Conservation (phyloP, 2,797 vertebrate species). For the Epinephelus malabaricus region DNA sequence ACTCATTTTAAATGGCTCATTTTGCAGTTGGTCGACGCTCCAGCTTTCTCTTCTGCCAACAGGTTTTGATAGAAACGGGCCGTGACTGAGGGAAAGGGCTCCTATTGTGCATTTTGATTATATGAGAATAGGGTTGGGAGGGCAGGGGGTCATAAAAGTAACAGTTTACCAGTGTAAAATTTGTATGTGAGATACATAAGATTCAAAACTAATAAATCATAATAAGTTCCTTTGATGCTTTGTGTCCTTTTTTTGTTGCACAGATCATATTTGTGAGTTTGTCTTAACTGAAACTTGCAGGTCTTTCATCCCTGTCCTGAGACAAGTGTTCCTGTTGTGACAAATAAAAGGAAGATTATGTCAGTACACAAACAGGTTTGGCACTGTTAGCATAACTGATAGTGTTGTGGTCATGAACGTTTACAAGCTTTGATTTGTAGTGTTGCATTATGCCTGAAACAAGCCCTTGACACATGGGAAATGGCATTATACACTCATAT, state of each 20-base stretch:
- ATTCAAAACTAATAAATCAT: slow-evolving; percentile 79
- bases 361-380: neutral
- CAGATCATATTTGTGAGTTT: neutral
- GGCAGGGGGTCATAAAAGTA: slow-evolving; percentile 58
- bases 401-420: neutral
- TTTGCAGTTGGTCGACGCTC: slow-evolving; percentile 42
- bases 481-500: neutral
- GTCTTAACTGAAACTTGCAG: too few species aligned
- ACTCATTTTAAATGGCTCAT: slow-evolving; percentile 42
- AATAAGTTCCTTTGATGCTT: slow-evolving; percentile 47
- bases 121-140: slow-evolving; percentile 31
- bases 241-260: slow-evolving; percentile 28
- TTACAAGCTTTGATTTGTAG: neutral
- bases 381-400: neutral
- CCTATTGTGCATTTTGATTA: slow-evolving; percentile 66
- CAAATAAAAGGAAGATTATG: neutral
- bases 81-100: slow-evolving; percentile 61
- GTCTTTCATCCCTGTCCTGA: too few species aligned
- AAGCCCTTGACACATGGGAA: neutral
- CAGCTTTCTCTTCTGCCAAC: slow-evolving; percentile 51
- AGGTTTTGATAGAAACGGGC: slow-evolving; percentile 46
- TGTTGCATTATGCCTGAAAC: neutral
- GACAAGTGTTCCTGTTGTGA: neutral
- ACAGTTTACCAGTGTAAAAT: slow-evolving; percentile 83
- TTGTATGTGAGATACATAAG: slow-evolving; percentile 85